Base-by-base conservation (phyloP, 2,113 vertebrate species). In the Myotis yumanensis region DNA sequence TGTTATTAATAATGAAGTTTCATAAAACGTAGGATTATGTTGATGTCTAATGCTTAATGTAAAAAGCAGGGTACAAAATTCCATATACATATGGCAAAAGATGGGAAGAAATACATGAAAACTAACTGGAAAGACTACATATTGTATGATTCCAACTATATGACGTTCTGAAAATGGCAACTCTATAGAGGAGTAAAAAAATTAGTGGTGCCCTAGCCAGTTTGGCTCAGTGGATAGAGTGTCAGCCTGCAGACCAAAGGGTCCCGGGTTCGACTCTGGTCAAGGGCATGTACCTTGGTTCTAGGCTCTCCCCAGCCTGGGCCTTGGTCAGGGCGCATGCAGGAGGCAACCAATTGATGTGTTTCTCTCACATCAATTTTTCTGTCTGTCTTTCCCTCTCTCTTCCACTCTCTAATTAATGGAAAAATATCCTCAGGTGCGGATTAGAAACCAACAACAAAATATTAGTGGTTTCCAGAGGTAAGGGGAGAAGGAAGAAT, bases 1-100 rank as follows among this genome's bases (percentile, higher is more conserved):
- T 86, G 0, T n/a, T 88, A 77, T 76, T 87, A 87, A 94, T 82
- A 90, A 43, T 37, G 37, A 72, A 75, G 17, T 73, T 90, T 95
- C 35, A 57, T 57, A 91, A 91, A 90, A 83, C 43, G 87, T 0
- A 62, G 51, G 51, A 89, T 30, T 54, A 43, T 48, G 12, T n/a
- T 59, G 62, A 64, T 75, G 10, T 57, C 82, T 75, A 91, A 64
- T 57, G 35, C 25, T 83, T 77, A 62, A 20, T 40, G 57, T 8
- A 57, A 76, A 91, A 82, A 30, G 57, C 22, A 93, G 51, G 83
- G 59, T 62, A 37, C 0, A 93, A 59, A 86, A 62, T 30, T 90
- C 25, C 54, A 40, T 30, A 32, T 32, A 23, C 11, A 52, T 30
- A 46, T 25, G 37, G 37, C 35, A 59, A 77, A 80, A 66, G 57